Evolutionary conservation across 2,113 vertebrate genomes (phyloP).

Genomic region (Rallus limicola): DNA sequence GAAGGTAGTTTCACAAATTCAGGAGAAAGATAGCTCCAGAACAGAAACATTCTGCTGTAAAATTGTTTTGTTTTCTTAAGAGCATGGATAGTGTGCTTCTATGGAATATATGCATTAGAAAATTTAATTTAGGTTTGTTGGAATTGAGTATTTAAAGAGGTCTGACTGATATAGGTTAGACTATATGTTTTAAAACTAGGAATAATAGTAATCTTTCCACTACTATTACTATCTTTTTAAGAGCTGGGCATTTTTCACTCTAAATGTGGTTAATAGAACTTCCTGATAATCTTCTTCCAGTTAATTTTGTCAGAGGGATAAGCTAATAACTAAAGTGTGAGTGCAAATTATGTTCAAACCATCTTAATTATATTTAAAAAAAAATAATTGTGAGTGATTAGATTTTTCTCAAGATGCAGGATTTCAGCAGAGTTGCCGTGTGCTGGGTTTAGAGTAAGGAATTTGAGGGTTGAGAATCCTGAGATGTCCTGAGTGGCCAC

Average conservation of each 20-base stretch:
- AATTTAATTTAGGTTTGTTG: background rate
- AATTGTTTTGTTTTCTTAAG: background rate
- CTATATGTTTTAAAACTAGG: background rate
- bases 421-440: rapidly evolving
- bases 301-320: background rate
- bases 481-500: background rate
- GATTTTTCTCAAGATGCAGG: background rate
- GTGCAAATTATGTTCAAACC: background rate
- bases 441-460: background rate
- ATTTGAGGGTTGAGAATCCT: background rate
- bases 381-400: background rate
- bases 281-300: background rate
- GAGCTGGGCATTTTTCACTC: background rate
- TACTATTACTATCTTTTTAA: background rate
- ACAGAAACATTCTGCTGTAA: background rate
- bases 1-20: slow-evolving; percentile 23
- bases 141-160: background rate
- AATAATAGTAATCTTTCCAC: background rate
- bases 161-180: background rate
- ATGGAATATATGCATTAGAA: background rate
- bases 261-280: background rate
- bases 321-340: background rate
- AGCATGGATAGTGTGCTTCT: background rate
- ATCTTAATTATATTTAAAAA: background rate
- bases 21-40: slow-evolving; percentile 2